Conservation (phyloP, 2,113 vertebrate genomes). For the Scomber colias region DNA sequence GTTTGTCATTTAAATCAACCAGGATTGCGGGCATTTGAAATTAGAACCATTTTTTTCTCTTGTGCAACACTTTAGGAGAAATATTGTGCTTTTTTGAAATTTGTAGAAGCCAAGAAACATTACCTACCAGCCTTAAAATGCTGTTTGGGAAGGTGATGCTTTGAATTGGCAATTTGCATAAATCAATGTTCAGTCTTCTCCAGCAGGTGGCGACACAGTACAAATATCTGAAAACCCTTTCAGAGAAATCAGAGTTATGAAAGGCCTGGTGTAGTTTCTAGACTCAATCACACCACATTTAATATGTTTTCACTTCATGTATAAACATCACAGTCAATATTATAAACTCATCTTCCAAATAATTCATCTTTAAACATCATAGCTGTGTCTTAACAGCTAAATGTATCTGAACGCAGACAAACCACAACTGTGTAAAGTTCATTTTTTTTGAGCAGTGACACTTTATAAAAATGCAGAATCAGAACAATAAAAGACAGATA, state of each 20-base stretch:
- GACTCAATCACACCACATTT: not conserved
- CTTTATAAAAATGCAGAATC: conserved; percentile 15
- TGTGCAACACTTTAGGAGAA: no score
- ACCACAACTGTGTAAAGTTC: not conserved
- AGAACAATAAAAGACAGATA: conserved; percentile 27
- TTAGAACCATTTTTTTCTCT: no score
- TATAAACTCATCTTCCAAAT: not conserved
- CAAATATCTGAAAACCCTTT: conserved; percentile 35
- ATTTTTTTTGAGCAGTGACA: not conserved
- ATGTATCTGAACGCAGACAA: not conserved
- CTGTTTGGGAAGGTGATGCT: no score
- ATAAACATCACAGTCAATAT: not conserved
- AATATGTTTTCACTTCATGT: not conserved
- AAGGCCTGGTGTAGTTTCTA: not conserved
- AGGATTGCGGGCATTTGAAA: not conserved
- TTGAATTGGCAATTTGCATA: not conserved
- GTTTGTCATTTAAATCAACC: no score
- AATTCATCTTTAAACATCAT: not conserved
- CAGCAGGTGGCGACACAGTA: conserved; percentile 73
- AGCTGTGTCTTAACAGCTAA: not conserved
- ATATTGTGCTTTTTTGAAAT: not conserved
- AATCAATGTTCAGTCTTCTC: not conserved
- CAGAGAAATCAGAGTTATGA: not conserved
- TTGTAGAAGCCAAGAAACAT: not conserved
- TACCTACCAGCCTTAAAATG: not conserved